phyloP scores from a whole-genome alignment of 2,113 vertebrate species.

The Phalacrocorax brasilianus region DNA sequence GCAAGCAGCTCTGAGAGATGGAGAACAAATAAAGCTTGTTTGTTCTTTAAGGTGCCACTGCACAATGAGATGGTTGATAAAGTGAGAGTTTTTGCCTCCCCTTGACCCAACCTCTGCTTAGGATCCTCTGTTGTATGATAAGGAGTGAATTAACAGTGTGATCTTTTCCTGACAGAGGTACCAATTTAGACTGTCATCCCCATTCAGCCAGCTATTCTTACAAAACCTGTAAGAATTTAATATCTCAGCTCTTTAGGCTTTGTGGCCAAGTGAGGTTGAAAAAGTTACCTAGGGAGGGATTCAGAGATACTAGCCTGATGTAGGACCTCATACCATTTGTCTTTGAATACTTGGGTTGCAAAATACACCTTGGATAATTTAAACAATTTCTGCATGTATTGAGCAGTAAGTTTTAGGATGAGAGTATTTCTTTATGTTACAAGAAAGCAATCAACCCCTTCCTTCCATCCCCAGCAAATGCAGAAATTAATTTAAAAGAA shows the following conservation, averaged over 20 bases:
- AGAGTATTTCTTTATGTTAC: not conserved
- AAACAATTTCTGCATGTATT: not conserved
- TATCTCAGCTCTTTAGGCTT: not conserved
- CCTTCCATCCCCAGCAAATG: not conserved
- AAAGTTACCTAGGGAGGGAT: not conserved
- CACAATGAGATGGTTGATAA: not conserved
- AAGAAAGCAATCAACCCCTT: not conserved
- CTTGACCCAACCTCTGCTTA: not conserved
- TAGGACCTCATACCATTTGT: not conserved
- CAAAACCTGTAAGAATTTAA: not conserved
- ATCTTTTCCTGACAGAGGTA: not conserved
- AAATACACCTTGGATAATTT: not conserved
- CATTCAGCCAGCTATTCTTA: not conserved
- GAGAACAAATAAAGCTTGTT: not conserved
- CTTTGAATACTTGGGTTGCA: not conserved
- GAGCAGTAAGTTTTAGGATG: not conserved
- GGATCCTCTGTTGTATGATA: not conserved
- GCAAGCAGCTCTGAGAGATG: not conserved
- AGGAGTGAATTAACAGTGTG: not conserved
- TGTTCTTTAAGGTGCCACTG: not conserved
- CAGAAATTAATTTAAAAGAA: not conserved
- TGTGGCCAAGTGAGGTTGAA: not conserved
- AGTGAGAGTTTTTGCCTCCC: not conserved
- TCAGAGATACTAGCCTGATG: not conserved
- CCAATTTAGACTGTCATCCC: not conserved